Evolutionary conservation across 2,113 vertebrate species (phyloP).

Genomic region (Chauna torquata): DNA sequence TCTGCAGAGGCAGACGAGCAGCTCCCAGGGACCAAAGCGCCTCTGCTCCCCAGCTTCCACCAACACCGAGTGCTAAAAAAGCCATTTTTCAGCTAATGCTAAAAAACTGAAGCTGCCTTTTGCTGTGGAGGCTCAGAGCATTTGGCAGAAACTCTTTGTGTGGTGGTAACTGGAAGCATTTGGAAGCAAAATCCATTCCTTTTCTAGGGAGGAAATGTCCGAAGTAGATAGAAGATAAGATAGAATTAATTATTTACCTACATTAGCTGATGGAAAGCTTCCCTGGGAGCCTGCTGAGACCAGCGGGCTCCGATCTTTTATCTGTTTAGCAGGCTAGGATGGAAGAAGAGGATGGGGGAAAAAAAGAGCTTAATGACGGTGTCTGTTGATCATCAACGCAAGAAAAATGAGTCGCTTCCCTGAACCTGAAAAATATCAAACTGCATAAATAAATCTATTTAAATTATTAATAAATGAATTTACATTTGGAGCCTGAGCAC

Average conservation of each 20-base stretch:
- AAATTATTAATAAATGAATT: slow-evolving; percentile 80
- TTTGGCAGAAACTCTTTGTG: not conserved
- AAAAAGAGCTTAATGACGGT: not conserved
- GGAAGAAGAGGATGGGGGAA: not conserved
- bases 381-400: slow-evolving; percentile 51
- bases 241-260: slow-evolving; percentile 18
- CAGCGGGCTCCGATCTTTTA: not conserved
- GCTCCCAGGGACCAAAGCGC: not conserved
- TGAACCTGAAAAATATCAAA: slow-evolving; percentile 79
- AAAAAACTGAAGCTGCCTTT: not conserved
- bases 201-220: not conserved
- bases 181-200: not conserved
- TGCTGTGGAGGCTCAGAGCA: not conserved
- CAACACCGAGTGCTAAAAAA: not conserved
- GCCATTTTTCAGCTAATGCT: not conserved
- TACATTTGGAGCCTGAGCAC: slow-evolving; percentile 70
- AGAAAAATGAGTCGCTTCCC: slow-evolving; percentile 76
- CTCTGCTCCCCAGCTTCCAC: not conserved
- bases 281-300: not conserved
- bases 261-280: not conserved
- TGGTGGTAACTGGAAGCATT: not conserved
- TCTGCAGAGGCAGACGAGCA: not conserved
- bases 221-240: not conserved
- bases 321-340: not conserved
- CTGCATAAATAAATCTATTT: slow-evolving; percentile 78